Evolutionary conservation across 2,888 invertebrate species (phyloP).

Genomic region (Corbicula japonica): DNA sequence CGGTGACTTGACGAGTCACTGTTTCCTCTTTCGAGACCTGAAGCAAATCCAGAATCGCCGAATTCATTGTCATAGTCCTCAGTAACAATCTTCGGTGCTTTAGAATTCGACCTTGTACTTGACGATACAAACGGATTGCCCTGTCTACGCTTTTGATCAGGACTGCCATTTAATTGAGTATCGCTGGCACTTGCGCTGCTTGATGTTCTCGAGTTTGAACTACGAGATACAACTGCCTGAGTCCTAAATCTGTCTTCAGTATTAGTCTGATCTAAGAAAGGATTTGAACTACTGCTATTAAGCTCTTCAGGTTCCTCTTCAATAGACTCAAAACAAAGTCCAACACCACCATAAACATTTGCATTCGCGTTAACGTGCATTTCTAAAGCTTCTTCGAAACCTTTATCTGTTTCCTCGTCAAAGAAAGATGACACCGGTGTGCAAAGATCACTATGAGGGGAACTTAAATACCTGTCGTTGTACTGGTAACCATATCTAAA

Average conservation of each 20-base stretch:
- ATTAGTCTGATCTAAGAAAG: constrained; percentile 51
- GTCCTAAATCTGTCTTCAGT: constrained; percentile 69
- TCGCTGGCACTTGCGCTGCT: constrained; percentile 63
- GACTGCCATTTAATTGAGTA: constrained; percentile 49
- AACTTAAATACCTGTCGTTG: constrained; percentile 14
- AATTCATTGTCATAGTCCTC: constrained; percentile 44
- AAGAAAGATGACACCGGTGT: constrained; percentile 69
- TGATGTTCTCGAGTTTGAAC: constrained; percentile 61
- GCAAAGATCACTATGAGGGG: constrained; percentile 49
- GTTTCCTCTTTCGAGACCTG: constrained; percentile 53
- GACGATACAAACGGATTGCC: neutral
- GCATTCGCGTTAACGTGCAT: constrained; percentile 60
- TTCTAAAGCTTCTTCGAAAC: constrained; percentile 77
- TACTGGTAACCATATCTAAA: constrained; percentile 6
- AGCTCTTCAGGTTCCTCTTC: constrained; percentile 76
- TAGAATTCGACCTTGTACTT: neutral
- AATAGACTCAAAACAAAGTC: constrained; percentile 76
- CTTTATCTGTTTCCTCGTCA: constrained; percentile 76
- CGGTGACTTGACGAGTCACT: constrained; percentile 58
- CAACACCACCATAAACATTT: constrained; percentile 66
- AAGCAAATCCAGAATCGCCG: constrained; percentile 62
- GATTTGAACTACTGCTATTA: constrained; percentile 65
- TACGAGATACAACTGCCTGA: constrained; percentile 69
- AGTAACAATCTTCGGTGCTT: constrained; percentile 21
- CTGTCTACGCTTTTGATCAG: constrained; percentile 1